phyloP scores from a whole-genome alignment of 2,113 vertebrate genomes.

The Lanius ludovicianus region DNA sequence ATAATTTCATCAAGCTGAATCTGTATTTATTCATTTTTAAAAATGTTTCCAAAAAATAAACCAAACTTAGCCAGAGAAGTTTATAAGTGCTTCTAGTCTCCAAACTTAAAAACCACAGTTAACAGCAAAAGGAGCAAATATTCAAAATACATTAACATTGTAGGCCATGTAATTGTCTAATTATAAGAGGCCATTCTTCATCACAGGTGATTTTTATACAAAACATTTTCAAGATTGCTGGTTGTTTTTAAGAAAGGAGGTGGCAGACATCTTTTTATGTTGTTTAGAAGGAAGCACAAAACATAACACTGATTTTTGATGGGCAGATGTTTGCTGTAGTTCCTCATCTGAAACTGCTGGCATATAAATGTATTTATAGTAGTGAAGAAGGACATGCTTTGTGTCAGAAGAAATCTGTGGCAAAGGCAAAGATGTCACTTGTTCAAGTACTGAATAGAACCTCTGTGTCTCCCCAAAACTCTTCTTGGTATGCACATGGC shows the following conservation, averaged over 20 bases:
- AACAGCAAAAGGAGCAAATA: neutral
- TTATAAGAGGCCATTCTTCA: neutral
- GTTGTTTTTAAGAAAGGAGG: neutral
- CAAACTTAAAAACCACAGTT: neutral
- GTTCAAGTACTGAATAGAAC: neutral
- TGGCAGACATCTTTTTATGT: neutral
- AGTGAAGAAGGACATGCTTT: neutral
- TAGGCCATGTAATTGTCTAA: neutral
- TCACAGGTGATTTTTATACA: neutral
- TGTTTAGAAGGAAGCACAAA: neutral
- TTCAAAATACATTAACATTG: neutral
- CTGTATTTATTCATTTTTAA: neutral
- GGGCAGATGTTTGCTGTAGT: neutral
- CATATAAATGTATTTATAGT: neutral
- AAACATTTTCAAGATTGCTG: neutral
- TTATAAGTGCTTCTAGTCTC: neutral
- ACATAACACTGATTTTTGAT: neutral
- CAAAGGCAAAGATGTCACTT: neutral
- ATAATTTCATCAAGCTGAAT: neutral
- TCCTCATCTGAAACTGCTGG: neutral
- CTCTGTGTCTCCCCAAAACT: neutral
- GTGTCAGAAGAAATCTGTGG: neutral
- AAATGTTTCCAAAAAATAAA: neutral
- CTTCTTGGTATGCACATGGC: neutral
- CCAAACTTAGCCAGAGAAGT: neutral